phyloP scores from a whole-genome alignment of 2,113 vertebrate species.

The Emydura subglobosa region DNA sequence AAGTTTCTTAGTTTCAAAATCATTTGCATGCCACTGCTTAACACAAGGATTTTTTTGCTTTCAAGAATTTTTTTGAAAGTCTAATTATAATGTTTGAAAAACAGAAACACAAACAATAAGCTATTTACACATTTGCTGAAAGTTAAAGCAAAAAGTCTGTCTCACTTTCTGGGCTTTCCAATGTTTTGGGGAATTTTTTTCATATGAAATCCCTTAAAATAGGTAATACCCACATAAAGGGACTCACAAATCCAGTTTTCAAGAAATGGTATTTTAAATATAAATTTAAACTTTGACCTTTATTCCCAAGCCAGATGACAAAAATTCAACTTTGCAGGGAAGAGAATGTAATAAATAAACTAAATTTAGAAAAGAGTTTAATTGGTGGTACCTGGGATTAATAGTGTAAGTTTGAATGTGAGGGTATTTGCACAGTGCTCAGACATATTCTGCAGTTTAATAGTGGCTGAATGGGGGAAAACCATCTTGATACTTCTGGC shows the following conservation, averaged over 20 bases:
- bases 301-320: constrained; percentile 73
- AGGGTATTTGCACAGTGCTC: neutral
- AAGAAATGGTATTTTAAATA: constrained; percentile 78
- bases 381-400: constrained; percentile 64
- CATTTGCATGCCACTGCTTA: constrained; percentile 55
- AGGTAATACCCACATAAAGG: constrained; percentile 76
- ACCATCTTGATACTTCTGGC: neutral
- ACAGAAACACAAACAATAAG: constrained; percentile 67
- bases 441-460: neutral
- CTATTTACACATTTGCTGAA: constrained; percentile 69
- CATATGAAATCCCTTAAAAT: constrained; percentile 75
- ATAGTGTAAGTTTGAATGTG: neutral
- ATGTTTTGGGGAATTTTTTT: constrained; percentile 56
- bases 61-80: constrained; percentile 59
- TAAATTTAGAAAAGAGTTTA: constrained; percentile 73
- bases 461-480: neutral
- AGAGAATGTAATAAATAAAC: constrained; percentile 57
- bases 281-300: constrained; percentile 80
- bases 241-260: constrained; percentile 78
- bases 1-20: constrained; percentile 66
- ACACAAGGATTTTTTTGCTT: constrained; percentile 47
- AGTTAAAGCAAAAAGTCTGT: constrained; percentile 73
- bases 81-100: constrained; percentile 74
- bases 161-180: constrained; percentile 71
- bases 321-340: constrained; percentile 70